Percentiles rank a stretch among this genome's conserved stretches.
Evolutionary conservation across 2,113 vertebrate species (phyloP).

Genomic region (Glareola pratincola): DNA sequence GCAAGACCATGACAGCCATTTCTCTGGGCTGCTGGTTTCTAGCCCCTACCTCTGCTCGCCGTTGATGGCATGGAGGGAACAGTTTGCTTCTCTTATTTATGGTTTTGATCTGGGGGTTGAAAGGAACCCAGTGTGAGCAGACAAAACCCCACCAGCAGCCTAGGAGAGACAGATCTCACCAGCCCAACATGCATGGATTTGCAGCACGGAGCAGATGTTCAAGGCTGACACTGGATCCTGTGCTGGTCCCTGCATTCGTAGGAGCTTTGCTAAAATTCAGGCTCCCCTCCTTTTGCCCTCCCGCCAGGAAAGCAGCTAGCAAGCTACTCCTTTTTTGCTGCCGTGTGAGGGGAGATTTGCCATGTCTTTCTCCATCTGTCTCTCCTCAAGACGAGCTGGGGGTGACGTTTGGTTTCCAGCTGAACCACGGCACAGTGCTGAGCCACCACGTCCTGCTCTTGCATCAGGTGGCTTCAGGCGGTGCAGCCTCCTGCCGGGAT

Average conservation of each 20-base stretch:
- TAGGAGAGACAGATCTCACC: background rate
- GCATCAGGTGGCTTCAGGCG: background rate
- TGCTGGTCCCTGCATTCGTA: rapidly evolving
- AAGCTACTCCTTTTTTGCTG: background rate
- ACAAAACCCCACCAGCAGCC: background rate
- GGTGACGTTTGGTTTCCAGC: background rate
- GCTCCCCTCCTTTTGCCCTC: background rate
- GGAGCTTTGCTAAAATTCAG: background rate
- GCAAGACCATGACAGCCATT: background rate
- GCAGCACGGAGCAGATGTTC: background rate
- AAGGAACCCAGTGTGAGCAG: background rate
- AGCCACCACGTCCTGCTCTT: background rate
- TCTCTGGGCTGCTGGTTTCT: background rate
- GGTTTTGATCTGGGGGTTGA: background rate
- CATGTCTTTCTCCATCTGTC: rapidly evolving
- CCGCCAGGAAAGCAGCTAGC: background rate
- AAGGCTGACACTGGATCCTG: background rate
- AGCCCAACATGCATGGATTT: background rate
- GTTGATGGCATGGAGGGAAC: rapidly evolving
- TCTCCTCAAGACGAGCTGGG: background rate
- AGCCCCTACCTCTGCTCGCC: background rate
- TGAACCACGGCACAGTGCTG: rapidly evolving
- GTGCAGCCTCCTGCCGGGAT: rapidly evolving
- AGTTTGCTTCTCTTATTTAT: background rate
- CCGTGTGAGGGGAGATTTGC: rapidly evolving